phyloP scores from a whole-genome alignment of 2,888 invertebrate species.

The Polietes domitor region DNA sequence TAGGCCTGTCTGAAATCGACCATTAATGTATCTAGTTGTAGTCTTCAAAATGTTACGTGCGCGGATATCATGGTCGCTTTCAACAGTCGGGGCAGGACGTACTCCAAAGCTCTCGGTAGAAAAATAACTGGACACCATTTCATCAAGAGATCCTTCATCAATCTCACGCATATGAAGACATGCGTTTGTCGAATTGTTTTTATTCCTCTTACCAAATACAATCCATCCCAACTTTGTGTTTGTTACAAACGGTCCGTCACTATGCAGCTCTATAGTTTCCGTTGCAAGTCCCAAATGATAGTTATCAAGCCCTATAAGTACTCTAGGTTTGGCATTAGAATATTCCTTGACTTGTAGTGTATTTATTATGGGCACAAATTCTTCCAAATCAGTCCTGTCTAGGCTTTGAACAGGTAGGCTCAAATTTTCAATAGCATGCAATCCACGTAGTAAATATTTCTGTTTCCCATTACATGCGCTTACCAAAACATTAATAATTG shows the following conservation, averaged over 20 bases:
- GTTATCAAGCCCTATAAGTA: slow-evolving; percentile 10
- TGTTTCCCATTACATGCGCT: slow-evolving; percentile 26
- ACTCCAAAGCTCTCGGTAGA: slow-evolving; percentile 38
- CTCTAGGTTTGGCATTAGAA: background rate
- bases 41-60: slow-evolving; percentile 15
- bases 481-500: slow-evolving; percentile 16
- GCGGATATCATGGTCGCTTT: slow-evolving; percentile 11
- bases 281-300: slow-evolving; percentile 10
- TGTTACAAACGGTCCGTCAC: slow-evolving; percentile 58
- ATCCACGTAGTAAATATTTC: slow-evolving; percentile 6
- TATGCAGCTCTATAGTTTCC: background rate
- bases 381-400: background rate
- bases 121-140: slow-evolving; percentile 26
- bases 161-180: background rate
- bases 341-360: background rate
- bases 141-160: background rate
- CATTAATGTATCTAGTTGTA: slow-evolving; percentile 25
- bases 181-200: background rate
- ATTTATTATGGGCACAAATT: background rate
- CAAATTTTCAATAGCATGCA: background rate
- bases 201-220: slow-evolving; percentile 47
- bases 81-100: background rate
- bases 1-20: slow-evolving; percentile 55
- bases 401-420: slow-evolving; percentile 35
- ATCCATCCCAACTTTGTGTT: slow-evolving; percentile 61